Base-by-base conservation (phyloP, 2,888 invertebrate species). In the Ochropleura leucogaster region DNA sequence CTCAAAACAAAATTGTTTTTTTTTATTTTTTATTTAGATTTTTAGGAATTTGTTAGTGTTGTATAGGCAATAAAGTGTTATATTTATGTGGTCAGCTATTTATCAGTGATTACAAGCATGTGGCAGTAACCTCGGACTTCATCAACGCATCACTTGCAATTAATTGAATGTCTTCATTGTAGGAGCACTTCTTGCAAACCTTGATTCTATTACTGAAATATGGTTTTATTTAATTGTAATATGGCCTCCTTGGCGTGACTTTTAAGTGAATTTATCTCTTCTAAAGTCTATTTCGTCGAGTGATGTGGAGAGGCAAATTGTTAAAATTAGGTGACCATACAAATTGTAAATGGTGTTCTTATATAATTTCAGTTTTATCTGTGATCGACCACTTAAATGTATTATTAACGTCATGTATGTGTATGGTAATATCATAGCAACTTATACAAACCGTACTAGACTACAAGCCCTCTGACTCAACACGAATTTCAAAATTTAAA, bases 121-220 rank as follows among this genome's bases (percentile, higher is more conserved):
- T 42, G 69, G 60, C 20, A 16, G 40, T 57, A 51, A 40, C 82
- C 82, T 82, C 74, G 82, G 16, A 42, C 5, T 47, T 40, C 74
- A 72, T 82, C 67, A 82, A 53, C 63, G 68, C 18, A 16, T 71
- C 64, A 59, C 77, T 63, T 46, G 9, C 59, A 70, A 82, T 79
- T 70, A 79, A 74, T 74, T 74, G 69, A 62, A 57, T 47, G 60
- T 68, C 69, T 74, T 20, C 65, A 66, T 49, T 80, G 69, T 59
- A 44, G 57, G 16, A 55, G 53, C 46, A 47, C 53, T 68, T 40
- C 68, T 60, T 40, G 51, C 64, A 49, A 62, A 12, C 65, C 59
- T 80, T 70, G 80, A 53, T 74, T 79, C 51, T 72, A 46, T 65
- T 60, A 68, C 40, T 66, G 71, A 65, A 77, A 78, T 40, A 47